These are phyloP conservation scores for Erpornis zantholeuca DNA, from an alignment of 2,113 vertebrate genomes.

Conservation along the genomic window DNA sequence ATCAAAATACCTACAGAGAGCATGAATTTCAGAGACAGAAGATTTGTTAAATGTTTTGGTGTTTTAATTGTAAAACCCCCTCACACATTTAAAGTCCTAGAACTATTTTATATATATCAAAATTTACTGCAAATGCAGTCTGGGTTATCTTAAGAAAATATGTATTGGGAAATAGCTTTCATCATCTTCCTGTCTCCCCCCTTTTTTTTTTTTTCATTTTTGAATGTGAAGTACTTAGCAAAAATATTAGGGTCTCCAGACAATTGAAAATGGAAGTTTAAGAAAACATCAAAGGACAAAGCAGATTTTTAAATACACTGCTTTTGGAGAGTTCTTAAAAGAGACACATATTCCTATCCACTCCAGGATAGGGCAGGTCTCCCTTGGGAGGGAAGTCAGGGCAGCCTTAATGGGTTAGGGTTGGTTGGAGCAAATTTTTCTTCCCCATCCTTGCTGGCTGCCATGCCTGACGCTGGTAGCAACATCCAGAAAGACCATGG, in stretches of 20 bases:
- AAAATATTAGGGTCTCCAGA: not conserved
- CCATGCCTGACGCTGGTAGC: rapidly evolving
- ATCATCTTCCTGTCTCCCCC: rapidly evolving
- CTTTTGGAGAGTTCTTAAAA: not conserved
- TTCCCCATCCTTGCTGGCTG: not conserved
- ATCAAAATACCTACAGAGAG: not conserved
- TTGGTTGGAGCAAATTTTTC: not conserved
- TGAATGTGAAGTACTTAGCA: not conserved
- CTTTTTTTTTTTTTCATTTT: not conserved
- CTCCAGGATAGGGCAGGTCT: not conserved
- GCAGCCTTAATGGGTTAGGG: not conserved
- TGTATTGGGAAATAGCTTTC: not conserved
- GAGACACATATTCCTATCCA: rapidly evolving
- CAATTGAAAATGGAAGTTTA: not conserved
- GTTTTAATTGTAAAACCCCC: rapidly evolving
- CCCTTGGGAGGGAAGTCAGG: not conserved
- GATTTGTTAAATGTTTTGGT: not conserved
- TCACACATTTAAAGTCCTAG: not conserved
- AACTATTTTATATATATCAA: not conserved
- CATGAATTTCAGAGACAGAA: not conserved
- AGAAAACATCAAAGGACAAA: not conserved
- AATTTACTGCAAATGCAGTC: not conserved
- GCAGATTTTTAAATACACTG: not conserved
- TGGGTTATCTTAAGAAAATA: not conserved
- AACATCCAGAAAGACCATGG: rapidly evolving